Evolutionary conservation across 2,888 invertebrate species (phyloP).

Genomic region (Acleris holmiana): DNA sequence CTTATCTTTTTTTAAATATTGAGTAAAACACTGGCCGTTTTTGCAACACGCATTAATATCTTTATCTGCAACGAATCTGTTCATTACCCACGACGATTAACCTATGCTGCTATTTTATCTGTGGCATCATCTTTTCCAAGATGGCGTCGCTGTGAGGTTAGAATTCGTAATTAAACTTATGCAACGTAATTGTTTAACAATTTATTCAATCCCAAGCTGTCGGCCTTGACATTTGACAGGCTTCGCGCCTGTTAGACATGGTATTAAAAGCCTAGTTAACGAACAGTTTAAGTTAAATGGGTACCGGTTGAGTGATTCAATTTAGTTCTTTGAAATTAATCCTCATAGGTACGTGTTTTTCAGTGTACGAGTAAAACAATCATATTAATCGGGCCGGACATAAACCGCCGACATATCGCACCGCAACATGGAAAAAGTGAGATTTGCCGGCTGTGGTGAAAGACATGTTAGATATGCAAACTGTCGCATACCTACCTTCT

Average conservation of each 20-base stretch:
- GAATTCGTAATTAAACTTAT: constrained; percentile 32
- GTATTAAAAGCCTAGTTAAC: constrained; percentile 26
- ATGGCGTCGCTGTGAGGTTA: constrained; percentile 20
- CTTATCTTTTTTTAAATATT: neutral
- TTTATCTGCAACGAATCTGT: neutral
- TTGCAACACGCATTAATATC: neutral
- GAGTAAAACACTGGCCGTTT: neutral
- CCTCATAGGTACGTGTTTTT: too few relatives aligned
- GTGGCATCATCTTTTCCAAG: constrained; percentile 26
- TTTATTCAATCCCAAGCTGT: constrained; percentile 18
- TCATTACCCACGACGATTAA: neutral
- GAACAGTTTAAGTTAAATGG: constrained; percentile 9
- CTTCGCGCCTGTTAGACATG: constrained; percentile 28
- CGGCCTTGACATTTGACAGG: constrained; percentile 34
- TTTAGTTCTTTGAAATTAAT: neutral
- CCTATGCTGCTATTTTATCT: constrained; percentile 7
- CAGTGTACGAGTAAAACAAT: too few relatives aligned
- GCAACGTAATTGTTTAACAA: constrained; percentile 35
- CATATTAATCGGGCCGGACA: too few relatives aligned
- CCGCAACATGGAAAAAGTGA: too few relatives aligned
- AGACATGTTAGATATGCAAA: too few relatives aligned
- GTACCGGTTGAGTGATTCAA: constrained; percentile 5
- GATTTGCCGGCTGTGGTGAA: too few relatives aligned
- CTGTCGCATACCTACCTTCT: too few relatives aligned
- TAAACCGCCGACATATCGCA: too few relatives aligned